These are phyloP conservation scores for Cranoglanis bouderius DNA, from an alignment of 2,113 vertebrate species.

Conservation along the genomic window DNA sequence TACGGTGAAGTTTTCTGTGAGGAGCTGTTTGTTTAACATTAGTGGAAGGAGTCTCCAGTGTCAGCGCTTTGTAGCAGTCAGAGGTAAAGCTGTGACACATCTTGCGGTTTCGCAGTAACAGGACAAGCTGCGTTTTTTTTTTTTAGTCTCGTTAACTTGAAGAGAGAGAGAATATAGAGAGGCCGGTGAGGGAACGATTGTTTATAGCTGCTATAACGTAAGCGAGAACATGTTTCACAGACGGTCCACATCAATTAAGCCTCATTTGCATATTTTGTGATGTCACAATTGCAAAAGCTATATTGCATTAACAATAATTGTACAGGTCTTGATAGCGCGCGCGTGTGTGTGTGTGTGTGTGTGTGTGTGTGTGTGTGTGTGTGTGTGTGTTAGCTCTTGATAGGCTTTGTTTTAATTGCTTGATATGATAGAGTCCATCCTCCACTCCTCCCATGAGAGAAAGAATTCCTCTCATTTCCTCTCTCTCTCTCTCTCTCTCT, in stretches of 20 bases:
- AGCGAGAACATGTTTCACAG: not conserved
- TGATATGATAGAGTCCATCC: not conserved
- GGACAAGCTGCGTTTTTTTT: no score
- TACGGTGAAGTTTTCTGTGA: not conserved
- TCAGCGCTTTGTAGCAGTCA: not conserved
- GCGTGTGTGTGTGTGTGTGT: conserved; percentile 22
- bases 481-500: not conserved
- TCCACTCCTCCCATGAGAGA: not conserved
- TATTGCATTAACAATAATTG: not conserved
- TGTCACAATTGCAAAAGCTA: not conserved
- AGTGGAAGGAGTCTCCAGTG: not conserved
- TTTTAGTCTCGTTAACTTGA: no score
- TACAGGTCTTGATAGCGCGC: not conserved
- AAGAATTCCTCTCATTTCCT: not conserved
- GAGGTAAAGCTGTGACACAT: no score
- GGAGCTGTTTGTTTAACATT: not conserved
- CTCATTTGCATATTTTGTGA: not conserved
- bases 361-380: conserved; percentile 17
- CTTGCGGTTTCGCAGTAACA: no score
- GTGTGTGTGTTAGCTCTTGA: not conserved
- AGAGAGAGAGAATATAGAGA: no score
- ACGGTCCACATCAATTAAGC: not conserved
- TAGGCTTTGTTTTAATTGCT: not conserved
- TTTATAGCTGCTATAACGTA: not conserved
- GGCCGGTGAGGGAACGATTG: no score